Conservation (phyloP, 2,888 invertebrate species). For the Ptychoptera albimana region DNA sequence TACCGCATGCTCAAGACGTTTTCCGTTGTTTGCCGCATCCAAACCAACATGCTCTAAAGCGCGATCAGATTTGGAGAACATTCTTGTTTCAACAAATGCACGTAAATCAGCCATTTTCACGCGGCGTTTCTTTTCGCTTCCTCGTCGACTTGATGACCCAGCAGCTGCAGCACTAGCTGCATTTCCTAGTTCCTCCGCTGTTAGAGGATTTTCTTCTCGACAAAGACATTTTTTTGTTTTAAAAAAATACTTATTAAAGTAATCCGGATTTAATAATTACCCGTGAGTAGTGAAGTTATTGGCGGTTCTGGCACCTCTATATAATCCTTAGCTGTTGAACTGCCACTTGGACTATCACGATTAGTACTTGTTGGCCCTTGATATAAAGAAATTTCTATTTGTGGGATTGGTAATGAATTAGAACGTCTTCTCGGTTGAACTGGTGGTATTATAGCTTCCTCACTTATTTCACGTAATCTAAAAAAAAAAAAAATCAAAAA, state of each 20-base stretch:
- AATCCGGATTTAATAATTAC: constrained; percentile 12
- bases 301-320: constrained; percentile 63
- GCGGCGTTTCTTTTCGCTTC: constrained; percentile 72
- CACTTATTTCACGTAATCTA: constrained; percentile 74
- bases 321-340: constrained; percentile 45
- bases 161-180: neutral
- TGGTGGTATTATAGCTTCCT: constrained; percentile 55
- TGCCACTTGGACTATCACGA: constrained; percentile 27
- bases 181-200: neutral
- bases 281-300: constrained; percentile 27
- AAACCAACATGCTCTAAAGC: constrained; percentile 78
- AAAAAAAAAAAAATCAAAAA: constrained; percentile 13
- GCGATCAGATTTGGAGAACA: constrained; percentile 81
- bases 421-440: constrained; percentile 74
- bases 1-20: constrained; percentile 45
- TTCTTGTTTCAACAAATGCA: constrained; percentile 82
- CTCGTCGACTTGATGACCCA: constrained; percentile 33
- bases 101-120: constrained; percentile 86
- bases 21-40: constrained; percentile 28
- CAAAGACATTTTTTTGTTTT: constrained; percentile 4
- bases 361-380: constrained; percentile 46
- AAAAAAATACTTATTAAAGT: neutral
- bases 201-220: neutral
- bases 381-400: constrained; percentile 77
- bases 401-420: constrained; percentile 84